Conservation (phyloP, 23 tunicate species). For the Halocynthia roretzi region DNA sequence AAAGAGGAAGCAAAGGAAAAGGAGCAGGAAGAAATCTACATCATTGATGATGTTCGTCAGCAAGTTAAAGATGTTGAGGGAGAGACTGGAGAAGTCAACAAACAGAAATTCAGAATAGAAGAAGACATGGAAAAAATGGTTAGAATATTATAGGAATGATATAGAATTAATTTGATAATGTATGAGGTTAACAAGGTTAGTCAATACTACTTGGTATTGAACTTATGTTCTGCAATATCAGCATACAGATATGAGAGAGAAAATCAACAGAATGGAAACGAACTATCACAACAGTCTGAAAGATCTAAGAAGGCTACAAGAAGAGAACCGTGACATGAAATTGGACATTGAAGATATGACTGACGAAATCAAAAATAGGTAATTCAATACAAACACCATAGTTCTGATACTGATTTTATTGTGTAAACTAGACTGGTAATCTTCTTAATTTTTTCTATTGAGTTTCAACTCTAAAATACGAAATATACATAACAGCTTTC, state of each 20-base stretch:
- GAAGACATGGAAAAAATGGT: conserved; percentile 56
- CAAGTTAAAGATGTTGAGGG: conserved; percentile 59
- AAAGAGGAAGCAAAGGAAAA: conserved; percentile 62
- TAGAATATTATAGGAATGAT: not conserved
- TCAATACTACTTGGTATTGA: not conserved
- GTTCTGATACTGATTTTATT: no score
- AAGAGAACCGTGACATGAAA: conserved; percentile 70
- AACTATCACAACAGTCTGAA: conserved; percentile 47
- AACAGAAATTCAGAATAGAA: conserved; percentile 48
- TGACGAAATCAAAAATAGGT: conserved; percentile 78
- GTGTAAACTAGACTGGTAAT: no score
- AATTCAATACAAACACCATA: not conserved
- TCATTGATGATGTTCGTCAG: conserved; percentile 51
- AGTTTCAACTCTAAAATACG: no score
- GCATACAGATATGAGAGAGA: conserved; percentile 43
- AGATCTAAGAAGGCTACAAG: conserved; percentile 52
- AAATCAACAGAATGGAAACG: conserved; percentile 32
- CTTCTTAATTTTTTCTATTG: no score
- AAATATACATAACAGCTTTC: no score
- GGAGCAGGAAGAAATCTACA: conserved; percentile 64
- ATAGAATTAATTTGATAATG: no score
- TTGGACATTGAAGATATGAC: conserved; percentile 86
- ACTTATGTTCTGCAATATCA: not conserved
- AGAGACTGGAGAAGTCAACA: conserved; percentile 68
- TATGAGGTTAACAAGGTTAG: not conserved